Percentiles rank a stretch among this genome's conserved stretches.
Conservation (phyloP, 2,797 vertebrate species). For the Adelosebastes latens region DNA sequence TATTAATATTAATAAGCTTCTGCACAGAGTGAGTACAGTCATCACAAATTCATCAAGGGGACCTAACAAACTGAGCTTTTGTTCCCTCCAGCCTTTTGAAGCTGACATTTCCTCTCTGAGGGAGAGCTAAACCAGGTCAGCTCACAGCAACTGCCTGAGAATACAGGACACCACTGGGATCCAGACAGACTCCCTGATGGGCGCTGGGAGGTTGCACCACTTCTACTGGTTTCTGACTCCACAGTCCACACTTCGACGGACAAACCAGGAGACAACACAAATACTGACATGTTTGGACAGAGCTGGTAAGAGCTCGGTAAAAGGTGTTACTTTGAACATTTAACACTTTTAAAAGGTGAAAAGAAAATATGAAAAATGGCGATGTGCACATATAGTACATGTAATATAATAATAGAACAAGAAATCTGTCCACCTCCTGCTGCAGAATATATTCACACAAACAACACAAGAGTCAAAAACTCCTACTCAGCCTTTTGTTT, state of each 20-base stretch:
- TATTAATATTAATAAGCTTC: slow-evolving; percentile 50
- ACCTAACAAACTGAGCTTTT: slow-evolving; percentile 45
- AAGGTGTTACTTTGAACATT: slow-evolving; percentile 2
- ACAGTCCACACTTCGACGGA: not conserved
- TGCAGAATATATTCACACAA: not conserved
- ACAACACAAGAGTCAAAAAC: not conserved
- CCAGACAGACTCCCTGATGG: slow-evolving; percentile 29
- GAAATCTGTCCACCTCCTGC: not conserved
- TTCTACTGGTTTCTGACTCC: slow-evolving; percentile 6
- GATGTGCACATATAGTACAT: not conserved
- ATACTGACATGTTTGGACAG: not conserved
- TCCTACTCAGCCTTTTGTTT: slow-evolving; percentile 18
- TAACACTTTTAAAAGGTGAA: slow-evolving; percentile 9
- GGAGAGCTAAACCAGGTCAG: slow-evolving; percentile 61
- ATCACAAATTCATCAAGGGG: slow-evolving; percentile 60
- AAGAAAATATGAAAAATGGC: not conserved
- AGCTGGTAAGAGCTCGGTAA: not conserved
- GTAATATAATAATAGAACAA: not conserved
- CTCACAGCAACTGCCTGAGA: slow-evolving; percentile 43
- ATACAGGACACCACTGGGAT: slow-evolving; percentile 32
- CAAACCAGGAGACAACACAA: slow-evolving; percentile 17
- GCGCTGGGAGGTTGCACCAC: not conserved
- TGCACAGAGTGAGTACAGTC: slow-evolving; percentile 34
- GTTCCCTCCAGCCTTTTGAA: slow-evolving; percentile 38
- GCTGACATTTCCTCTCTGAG: slow-evolving; percentile 56